Conservation (phyloP, 2,888 invertebrate species). For the Ophion ellenae region DNA sequence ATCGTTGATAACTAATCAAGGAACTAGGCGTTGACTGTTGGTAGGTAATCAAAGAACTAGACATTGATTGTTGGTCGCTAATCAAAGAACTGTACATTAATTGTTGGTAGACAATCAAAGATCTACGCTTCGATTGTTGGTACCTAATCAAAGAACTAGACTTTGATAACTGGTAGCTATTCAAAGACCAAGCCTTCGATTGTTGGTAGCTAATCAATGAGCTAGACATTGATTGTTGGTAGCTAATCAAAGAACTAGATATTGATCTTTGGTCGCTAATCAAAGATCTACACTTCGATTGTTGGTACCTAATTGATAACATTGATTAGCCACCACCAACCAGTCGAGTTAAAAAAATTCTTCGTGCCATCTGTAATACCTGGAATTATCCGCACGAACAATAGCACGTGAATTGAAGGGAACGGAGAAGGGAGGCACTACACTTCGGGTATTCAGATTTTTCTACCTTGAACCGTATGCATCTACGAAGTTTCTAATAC, state of each 20-base stretch:
- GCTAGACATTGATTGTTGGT: too few relatives aligned
- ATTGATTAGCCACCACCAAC: neutral
- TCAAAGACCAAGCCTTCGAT: too few relatives aligned
- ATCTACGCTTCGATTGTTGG: neutral
- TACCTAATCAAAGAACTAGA: neutral
- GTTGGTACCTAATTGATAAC: neutral
- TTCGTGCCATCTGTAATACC: neutral
- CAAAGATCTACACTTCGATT: neutral
- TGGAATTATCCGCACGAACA: too few relatives aligned
- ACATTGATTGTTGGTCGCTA: neutral
- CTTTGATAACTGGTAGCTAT: too few relatives aligned
- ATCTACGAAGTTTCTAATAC: slow-evolving; percentile 67
- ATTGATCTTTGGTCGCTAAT: neutral
- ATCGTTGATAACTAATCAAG: neutral
- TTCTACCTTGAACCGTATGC: neutral
- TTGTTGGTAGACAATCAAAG: neutral
- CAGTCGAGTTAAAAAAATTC: neutral
- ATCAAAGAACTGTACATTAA: neutral
- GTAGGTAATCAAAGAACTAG: neutral
- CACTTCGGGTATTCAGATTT: neutral
- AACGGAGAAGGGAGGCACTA: neutral
- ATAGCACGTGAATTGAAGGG: neutral
- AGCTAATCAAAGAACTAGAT: neutral
- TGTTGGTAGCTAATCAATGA: too few relatives aligned
- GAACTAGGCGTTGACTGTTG: neutral